Evolutionary conservation across 2,113 vertebrate genomes (phyloP).

Genomic region (Narcine bancroftii): DNA sequence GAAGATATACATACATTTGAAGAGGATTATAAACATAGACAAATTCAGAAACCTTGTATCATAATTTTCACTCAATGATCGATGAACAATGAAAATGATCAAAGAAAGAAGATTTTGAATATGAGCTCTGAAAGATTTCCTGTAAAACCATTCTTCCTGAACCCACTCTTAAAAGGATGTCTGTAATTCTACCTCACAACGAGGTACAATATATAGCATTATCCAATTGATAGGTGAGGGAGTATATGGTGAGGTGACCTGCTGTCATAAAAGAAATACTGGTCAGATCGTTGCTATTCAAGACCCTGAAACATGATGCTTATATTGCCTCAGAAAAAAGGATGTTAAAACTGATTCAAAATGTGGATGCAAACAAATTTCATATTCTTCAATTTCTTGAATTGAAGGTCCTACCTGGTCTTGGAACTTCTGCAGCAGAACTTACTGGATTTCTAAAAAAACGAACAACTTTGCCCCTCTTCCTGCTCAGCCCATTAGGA

Average conservation of each 20-base stretch:
- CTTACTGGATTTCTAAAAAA: not conserved
- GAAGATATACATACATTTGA: not conserved
- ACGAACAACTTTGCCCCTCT: constrained; percentile 20
- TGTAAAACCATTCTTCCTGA: not conserved
- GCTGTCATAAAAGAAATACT: not conserved
- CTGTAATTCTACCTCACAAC: not conserved
- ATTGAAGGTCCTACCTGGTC: constrained; percentile 16
- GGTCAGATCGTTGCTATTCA: constrained; percentile 18
- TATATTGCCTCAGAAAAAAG: not conserved
- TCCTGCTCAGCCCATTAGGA: not conserved
- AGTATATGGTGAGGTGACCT: constrained; percentile 1
- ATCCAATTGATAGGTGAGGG: not conserved
- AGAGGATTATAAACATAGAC: not conserved
- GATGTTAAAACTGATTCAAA: constrained; percentile 1
- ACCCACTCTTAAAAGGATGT: not conserved
- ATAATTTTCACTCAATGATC: not conserved
- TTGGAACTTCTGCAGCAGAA: constrained; percentile 28
- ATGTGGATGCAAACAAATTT: constrained; percentile 1
- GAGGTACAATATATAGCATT: not conserved
- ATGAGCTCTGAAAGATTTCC: not conserved
- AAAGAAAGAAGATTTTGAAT: not conserved
- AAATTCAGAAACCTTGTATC: not conserved
- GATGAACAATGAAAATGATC: constrained; percentile 5
- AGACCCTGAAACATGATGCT: not conserved
- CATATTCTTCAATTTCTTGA: constrained; percentile 16